Conservation (phyloP, 2,888 invertebrate species). For the Xiphydria camelus region DNA sequence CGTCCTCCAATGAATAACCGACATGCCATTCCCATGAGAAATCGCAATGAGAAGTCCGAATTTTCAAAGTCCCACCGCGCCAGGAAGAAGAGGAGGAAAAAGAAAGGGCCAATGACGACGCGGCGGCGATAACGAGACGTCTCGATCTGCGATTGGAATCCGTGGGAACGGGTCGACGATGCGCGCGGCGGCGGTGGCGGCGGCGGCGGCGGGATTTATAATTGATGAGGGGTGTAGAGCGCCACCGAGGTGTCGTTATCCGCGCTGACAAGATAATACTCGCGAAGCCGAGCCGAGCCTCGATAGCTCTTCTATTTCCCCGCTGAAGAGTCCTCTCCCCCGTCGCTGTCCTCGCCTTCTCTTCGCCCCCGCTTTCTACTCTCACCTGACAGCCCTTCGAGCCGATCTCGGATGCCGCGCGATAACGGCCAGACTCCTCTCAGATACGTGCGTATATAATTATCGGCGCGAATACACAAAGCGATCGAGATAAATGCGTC, state of each 20-base stretch:
- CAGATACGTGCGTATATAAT: constrained; percentile 27
- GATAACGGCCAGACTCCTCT: constrained; percentile 38
- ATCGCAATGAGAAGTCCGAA: too few species aligned
- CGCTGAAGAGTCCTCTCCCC: constrained; percentile 36
- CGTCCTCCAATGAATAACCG: too few species aligned
- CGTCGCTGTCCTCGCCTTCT: too few species aligned
- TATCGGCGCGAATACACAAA: neutral
- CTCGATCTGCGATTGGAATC: constrained; percentile 37
- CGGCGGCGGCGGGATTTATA: constrained; percentile 47
- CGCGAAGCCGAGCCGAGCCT: constrained; percentile 39
- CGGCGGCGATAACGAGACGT: constrained; percentile 41
- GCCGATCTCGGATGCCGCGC: constrained; percentile 31
- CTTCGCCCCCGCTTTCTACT: too few species aligned
- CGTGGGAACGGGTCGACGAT: constrained; percentile 32
- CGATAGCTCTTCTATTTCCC: constrained; percentile 43
- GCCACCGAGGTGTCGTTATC: constrained; percentile 53
- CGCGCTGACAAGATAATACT: constrained; percentile 52
- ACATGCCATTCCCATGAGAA: too few species aligned
- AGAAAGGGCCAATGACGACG: too few species aligned
- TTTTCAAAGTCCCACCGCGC: too few species aligned
- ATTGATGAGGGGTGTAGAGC: constrained; percentile 51
- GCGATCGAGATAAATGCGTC: neutral
- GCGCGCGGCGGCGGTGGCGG: constrained; percentile 15
- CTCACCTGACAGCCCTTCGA: constrained; percentile 39
- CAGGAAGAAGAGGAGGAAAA: too few species aligned